phyloP scores from a whole-genome alignment of 2,888 invertebrate species.

The Epistrophe eligans region DNA sequence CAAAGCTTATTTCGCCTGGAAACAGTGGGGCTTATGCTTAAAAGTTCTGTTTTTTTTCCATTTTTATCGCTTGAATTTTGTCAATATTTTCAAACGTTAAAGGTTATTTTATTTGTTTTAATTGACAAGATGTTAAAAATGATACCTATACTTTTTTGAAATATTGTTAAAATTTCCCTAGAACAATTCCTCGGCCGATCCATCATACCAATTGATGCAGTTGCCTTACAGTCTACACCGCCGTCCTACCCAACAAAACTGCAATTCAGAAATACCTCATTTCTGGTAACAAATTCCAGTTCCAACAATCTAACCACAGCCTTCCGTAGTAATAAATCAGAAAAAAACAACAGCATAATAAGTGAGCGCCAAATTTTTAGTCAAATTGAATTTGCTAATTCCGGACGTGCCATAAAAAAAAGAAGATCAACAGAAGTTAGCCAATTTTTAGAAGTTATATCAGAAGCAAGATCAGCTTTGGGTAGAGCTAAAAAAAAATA shows the following conservation, averaged over 20 bases:
- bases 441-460: conserved; percentile 33
- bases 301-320: neutral
- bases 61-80: too few species aligned
- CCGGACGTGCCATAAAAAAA: conserved; percentile 22
- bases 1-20: neutral
- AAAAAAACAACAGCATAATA: too few species aligned
- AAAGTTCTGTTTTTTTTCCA: too few species aligned
- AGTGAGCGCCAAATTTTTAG: neutral
- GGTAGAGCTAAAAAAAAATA: conserved; percentile 46
- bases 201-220: conserved; percentile 21
- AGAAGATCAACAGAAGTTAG: conserved; percentile 4
- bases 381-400: neutral
- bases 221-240: conserved; percentile 8
- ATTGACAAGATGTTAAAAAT: too few species aligned
- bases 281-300: conserved; percentile 11
- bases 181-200: conserved; percentile 45
- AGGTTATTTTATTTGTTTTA: too few species aligned
- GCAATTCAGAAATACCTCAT: conserved; percentile 26
- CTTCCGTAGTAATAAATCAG: neutral
- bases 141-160: neutral
- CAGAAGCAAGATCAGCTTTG: conserved; percentile 43
- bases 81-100: too few species aligned
- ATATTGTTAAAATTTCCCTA: conserved; percentile 1
- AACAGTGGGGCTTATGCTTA: too few species aligned
- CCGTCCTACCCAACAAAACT: conserved; percentile 29